Evolutionary conservation across 2,797 vertebrate genomes (phyloP).

Genomic region (Myotis findleyi): DNA sequence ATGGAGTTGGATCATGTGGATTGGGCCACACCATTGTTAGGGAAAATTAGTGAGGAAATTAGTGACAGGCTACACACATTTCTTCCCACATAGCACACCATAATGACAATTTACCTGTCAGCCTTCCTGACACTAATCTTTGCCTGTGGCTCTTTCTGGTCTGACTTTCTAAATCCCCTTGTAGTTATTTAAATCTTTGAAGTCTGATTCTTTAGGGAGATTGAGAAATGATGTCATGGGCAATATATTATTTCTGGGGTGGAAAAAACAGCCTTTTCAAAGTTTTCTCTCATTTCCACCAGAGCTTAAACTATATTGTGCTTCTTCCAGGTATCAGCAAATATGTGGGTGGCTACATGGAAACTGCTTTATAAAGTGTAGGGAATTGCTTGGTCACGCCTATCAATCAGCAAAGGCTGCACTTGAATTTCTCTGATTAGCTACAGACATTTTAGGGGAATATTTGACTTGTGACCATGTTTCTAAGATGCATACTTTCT

Average conservation of each 20-base stretch:
- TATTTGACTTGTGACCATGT: constrained; percentile 65
- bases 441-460: constrained; percentile 57
- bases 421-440: constrained; percentile 79
- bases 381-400: constrained; percentile 76
- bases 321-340: constrained; percentile 74
- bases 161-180: constrained; percentile 78
- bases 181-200: constrained; percentile 79
- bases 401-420: constrained; percentile 74
- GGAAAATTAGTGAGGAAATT: constrained; percentile 69
- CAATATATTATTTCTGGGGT: constrained; percentile 75
- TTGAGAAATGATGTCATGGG: constrained; percentile 76
- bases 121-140: constrained; percentile 78
- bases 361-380: constrained; percentile 73
- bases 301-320: constrained; percentile 60
- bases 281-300: constrained; percentile 48
- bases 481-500: constrained; percentile 38
- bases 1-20: constrained; percentile 54
- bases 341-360: constrained; percentile 58
- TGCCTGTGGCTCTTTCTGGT: constrained; percentile 71
- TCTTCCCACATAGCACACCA: constrained; percentile 68
- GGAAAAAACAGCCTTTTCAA: constrained; percentile 67
- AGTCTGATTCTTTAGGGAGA: constrained; percentile 71
- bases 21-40: constrained; percentile 64
- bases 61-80: constrained; percentile 51
- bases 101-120: constrained; percentile 82